Conservation (phyloP, 64 coral and sea anemone species). For the Exaiptasia diaphana region DNA sequence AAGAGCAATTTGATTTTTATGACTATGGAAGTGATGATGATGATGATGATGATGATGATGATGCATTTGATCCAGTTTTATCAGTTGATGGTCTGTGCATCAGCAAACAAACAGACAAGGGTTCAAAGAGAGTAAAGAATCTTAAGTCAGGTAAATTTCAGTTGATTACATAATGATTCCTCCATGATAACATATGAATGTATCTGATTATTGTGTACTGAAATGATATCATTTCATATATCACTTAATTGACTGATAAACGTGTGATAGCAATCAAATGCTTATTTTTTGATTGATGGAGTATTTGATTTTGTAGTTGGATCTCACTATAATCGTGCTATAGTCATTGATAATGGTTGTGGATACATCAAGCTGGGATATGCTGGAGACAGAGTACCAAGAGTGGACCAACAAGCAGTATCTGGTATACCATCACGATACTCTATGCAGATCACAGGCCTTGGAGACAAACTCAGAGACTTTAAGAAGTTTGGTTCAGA, state of each 20-base stretch:
- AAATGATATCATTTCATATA: too few relatives aligned
- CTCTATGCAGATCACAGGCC: conserved; percentile 84
- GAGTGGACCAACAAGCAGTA: conserved; percentile 63
- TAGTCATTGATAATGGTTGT: conserved; percentile 90
- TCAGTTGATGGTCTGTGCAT: conserved; percentile 76
- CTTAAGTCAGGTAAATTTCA: neutral
- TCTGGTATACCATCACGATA: conserved; percentile 77
- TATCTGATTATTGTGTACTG: too few relatives aligned
- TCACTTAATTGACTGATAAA: too few relatives aligned
- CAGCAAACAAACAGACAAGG: conserved; percentile 70
- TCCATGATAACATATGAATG: too few relatives aligned
- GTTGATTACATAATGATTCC: neutral
- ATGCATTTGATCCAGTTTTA: conserved; percentile 45
- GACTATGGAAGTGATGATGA: conserved; percentile 32
- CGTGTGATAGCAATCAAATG: too few relatives aligned
- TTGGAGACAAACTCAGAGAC: conserved; percentile 50
- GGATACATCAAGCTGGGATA: conserved; percentile 76
- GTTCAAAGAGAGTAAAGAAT: conserved; percentile 13
- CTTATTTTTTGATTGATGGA: too few relatives aligned
- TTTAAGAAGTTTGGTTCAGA: conserved; percentile 52
- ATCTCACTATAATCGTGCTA: conserved; percentile 66
- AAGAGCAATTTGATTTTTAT: neutral
- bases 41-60: conserved; percentile 41
- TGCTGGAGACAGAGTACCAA: conserved; percentile 63
- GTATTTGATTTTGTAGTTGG: conserved; percentile 78